These are phyloP conservation scores for Polypterus bichir DNA, from an alignment of 2,113 vertebrate genomes.

Conservation along the genomic window DNA sequence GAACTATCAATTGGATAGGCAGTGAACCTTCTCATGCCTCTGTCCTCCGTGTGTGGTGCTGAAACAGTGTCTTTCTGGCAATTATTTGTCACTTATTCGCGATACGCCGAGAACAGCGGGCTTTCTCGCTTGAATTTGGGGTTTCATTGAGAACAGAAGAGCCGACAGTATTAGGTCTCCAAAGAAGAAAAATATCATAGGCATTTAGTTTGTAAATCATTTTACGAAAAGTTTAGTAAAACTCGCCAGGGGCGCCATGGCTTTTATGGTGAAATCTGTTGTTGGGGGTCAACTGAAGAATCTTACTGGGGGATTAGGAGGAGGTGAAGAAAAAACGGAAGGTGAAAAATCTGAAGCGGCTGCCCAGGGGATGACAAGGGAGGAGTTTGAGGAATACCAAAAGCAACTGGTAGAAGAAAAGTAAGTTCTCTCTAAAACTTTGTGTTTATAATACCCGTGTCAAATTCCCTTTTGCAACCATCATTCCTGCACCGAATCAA, in stretches of 20 bases:
- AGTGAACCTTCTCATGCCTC: constrained; percentile 22
- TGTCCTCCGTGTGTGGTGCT: constrained; percentile 40
- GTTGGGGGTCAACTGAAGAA: constrained; percentile 93
- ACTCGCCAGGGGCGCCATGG: constrained; percentile 52
- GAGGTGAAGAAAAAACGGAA: constrained; percentile 73
- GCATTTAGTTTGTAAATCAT: background rate
- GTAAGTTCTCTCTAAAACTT: constrained; percentile 50
- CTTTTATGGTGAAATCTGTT: constrained; percentile 94
- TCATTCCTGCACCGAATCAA: no score
- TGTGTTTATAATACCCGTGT: background rate
- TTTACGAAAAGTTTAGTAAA: constrained; percentile 1
- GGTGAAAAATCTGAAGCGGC: constrained; percentile 71
- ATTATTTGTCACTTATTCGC: background rate
- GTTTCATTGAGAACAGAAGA: background rate
- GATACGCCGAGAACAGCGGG: constrained; percentile 13
- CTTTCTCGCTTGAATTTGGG: background rate
- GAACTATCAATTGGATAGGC: constrained; percentile 18
- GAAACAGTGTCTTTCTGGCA: constrained; percentile 23
- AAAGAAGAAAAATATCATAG: background rate
- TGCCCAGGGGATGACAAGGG: constrained; percentile 84
- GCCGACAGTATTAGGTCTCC: background rate
- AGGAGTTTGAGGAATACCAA: constrained; percentile 91
- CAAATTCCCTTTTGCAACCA: no score
- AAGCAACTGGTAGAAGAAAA: constrained; percentile 94
- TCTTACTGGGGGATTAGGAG: constrained; percentile 78